A percentile compares a stretch with the other conserved stretches of the same genome.
Conservation (phyloP, 2,113 vertebrate species). For the Saimiri boliviensis region DNA sequence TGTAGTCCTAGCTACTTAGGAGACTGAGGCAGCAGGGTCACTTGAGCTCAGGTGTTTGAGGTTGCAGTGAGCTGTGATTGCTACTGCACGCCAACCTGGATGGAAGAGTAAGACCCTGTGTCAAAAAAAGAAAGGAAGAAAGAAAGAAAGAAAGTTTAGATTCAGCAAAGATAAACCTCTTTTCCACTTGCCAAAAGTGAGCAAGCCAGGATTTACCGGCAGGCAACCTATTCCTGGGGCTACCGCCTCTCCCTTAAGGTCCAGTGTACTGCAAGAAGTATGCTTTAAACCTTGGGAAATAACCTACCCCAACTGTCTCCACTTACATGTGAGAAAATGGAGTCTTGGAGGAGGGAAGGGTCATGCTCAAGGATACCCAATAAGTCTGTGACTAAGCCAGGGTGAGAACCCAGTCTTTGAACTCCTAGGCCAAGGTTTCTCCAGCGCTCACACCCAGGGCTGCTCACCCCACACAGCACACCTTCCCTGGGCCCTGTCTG, state of each 20-base stretch:
- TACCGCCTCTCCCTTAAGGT: too few species aligned
- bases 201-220: background rate
- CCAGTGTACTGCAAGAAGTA: background rate
- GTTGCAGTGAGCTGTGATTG: too few species aligned
- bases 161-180: background rate
- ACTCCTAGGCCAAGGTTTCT: background rate
- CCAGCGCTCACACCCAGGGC: background rate
- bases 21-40: background rate
- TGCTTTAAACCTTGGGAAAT: slow-evolving; percentile 7
- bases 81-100: background rate
- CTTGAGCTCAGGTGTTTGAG: too few species aligned
- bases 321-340: background rate
- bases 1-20: background rate
- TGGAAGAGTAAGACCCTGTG: background rate
- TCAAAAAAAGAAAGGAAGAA: background rate
- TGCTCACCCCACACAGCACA: background rate
- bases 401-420: background rate
- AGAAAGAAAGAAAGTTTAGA: background rate
- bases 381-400: background rate
- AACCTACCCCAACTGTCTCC: background rate
- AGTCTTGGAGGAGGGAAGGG: background rate
- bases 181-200: background rate
- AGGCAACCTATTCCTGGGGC: background rate
- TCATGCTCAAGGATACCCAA: background rate
- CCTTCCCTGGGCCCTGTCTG: background rate